Evolutionary conservation across 2,888 invertebrate species (phyloP), one percentile per base, ranked within the genome.

Genomic region (Mongoloraphidia duomilia): DNA sequence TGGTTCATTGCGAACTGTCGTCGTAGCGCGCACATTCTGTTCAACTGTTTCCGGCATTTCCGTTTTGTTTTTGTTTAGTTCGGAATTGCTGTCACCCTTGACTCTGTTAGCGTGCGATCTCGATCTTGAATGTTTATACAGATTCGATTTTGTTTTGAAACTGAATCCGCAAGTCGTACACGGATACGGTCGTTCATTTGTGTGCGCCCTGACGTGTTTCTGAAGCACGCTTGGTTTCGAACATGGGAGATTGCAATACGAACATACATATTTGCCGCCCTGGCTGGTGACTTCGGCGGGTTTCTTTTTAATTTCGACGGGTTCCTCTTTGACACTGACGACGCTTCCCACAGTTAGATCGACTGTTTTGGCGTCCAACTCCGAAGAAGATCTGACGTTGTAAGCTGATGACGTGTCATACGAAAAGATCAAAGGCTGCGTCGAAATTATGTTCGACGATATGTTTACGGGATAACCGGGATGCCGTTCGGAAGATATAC

Each of bases 201-300:
- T 92, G 68, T 93, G 92, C 52, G 91, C 89, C 63, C 92, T 79
- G 67, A 93, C 87, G 74, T 93, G 93, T 74, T 93, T 93, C 67
- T 91, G 84, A 55, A 93, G 75, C 56, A 93, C 92, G 65, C 91
- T 92, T 51, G 92, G 92, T 70, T 93, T 93, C 60, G 91, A 85
- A 73, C 91, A 93, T 56, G 82, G 81, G 64, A 90, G 72, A 66
- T 84, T 86, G 73, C 93, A 93, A 66, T 86, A 91, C 10, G 84
- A 82, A 65, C 93, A 93, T 56, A 85, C 78, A 69, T 91, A 82
- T 58, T 86, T 83, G 47, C 84, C 87, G 53, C 61, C 63, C 5
- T 59, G 54, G 52, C 62, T 59, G 40, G 55, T 50, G 12, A 58
- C 56, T 37, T 63, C 60, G 34, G 50, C 51, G 39, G 37, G 42